Base-by-base conservation (phyloP, 1,140 invertebrate genomes). In the Cyrtorhinus lividipennis region DNA sequence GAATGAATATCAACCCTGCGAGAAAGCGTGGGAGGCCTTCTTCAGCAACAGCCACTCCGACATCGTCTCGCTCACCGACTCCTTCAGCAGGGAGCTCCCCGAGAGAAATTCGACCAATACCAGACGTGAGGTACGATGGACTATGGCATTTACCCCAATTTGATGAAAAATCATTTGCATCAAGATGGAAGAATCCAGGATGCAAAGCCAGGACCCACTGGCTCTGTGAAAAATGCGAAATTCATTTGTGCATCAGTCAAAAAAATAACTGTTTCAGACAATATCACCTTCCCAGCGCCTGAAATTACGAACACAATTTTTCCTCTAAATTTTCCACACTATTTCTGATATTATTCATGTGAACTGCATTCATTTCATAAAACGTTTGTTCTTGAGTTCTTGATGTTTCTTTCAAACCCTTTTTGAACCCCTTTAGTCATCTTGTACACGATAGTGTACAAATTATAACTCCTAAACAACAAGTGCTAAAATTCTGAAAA, bases 11-110 rank as follows among this genome's bases (percentile, higher is more conserved):
- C 20, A 53, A n/a, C n/a, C n/a, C 48, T 5, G 5, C 48, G 20
- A 53, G 18, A 20, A 53, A 53, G 20, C 48, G 48, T 12, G 48
- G 48, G 20, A 53, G 48, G 48, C 48, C 48, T 53, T 53, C 48
- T 15, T 53, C 48, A 53, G 48, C 48, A 5, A 53, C 8, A 10
- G 10, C 48, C 18, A 15, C 48, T 15, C 48, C 48, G 5, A 15
- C 48, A 3, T 10, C 48, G 5, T 15, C 48, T 53, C 48, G 30
- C 15, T n/a, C n/a, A n/a, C n/a, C n/a, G n/a, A n/a, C 38, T 44
- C 38, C 38, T 44, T 44, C 38, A 8, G n/a, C 8, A 8, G 8
- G 38, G 8, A 53, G 48, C 8, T 8, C 8, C 20, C 5, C 48
- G 5, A 12, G 10, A 13, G 48, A 53, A 53, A 22, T 20, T 13